These are phyloP conservation scores for Micoletzkya japonica DNA, from an alignment of 2,888 invertebrate species.

Conservation along the genomic window DNA sequence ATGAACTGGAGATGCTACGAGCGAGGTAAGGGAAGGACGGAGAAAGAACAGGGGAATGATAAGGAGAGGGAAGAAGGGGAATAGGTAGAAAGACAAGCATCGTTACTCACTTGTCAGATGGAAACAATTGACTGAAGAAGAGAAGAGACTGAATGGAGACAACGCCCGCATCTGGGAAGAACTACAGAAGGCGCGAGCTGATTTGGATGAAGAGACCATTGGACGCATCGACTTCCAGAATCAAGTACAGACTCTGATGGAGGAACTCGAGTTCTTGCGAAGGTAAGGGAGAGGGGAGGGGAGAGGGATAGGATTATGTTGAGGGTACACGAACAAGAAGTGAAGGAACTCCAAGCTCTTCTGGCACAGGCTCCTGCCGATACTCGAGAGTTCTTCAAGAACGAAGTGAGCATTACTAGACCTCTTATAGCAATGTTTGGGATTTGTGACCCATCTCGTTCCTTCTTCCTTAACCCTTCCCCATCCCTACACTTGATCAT, in stretches of 20 bases:
- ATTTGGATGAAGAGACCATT: conserved; percentile 66
- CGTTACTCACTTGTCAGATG: conserved; percentile 35
- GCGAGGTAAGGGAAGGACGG: conserved; percentile 42
- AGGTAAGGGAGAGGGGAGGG: neutral
- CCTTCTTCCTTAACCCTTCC: too few species aligned
- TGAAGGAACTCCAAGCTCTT: conserved; percentile 64
- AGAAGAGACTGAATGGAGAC: conserved; percentile 60
- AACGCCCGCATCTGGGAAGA: conserved; percentile 63
- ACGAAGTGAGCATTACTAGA: conserved; percentile 59
- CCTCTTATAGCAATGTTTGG: neutral
- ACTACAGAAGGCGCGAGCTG: conserved; percentile 53
- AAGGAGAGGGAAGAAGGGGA: neutral
- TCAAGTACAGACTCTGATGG: conserved; percentile 64
- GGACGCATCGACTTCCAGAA: conserved; percentile 65
- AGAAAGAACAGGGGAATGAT: too few species aligned
- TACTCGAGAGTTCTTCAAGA: conserved; percentile 67
- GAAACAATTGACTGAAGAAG: conserved; percentile 63
- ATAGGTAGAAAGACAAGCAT: neutral
- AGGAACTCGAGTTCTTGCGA: conserved; percentile 64
- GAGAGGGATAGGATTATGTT: neutral
- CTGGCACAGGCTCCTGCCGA: conserved; percentile 63
- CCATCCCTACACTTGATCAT: neutral
- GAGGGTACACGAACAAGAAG: conserved; percentile 63
- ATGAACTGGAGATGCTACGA: conserved; percentile 63
- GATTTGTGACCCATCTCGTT: neutral